phyloP scores from a whole-genome alignment of 92 coral and sea anemone genomes.

The Phenganax marumi region DNA sequence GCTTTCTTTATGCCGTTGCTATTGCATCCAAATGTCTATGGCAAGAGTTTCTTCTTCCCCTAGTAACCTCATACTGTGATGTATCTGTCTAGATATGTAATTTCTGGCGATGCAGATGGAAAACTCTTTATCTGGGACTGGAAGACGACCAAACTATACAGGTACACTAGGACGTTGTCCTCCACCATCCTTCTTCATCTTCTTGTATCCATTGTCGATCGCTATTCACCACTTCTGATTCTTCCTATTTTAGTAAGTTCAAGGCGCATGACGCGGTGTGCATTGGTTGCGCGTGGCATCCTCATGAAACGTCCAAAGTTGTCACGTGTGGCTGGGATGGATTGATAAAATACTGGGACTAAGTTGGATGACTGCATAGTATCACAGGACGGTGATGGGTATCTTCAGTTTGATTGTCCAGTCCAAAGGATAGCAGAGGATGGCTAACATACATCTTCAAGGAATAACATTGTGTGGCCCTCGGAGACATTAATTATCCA shows the following conservation, averaged over 20 bases:
- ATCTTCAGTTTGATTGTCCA: no score
- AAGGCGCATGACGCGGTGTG: conserved; percentile 99
- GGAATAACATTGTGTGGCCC: no score
- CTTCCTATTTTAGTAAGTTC: conserved; percentile 71
- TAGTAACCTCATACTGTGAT: not conserved
- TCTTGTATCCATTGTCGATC: not conserved
- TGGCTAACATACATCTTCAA: no score
- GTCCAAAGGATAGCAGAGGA: no score
- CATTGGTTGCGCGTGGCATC: conserved; percentile 98
- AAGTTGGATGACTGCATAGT: not conserved
- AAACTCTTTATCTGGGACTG: conserved; percentile 98
- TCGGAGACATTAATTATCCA: no score
- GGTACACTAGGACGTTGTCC: conserved; percentile 49
- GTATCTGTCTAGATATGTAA: conserved; percentile 65
- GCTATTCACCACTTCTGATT: not conserved
- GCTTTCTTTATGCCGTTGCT: no score
- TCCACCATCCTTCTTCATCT: not conserved
- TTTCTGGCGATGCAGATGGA: conserved; percentile 99
- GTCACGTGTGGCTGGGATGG: conserved; percentile 99
- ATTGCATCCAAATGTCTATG: no score
- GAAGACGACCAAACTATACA: conserved; percentile 92
- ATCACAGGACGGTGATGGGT: conserved; percentile 2
- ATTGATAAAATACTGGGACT: conserved; percentile 99
- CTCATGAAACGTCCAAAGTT: conserved; percentile 98
- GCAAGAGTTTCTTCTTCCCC: no score